Conservation (phyloP, 2,888 invertebrate species). For the Archips xylosteana region DNA sequence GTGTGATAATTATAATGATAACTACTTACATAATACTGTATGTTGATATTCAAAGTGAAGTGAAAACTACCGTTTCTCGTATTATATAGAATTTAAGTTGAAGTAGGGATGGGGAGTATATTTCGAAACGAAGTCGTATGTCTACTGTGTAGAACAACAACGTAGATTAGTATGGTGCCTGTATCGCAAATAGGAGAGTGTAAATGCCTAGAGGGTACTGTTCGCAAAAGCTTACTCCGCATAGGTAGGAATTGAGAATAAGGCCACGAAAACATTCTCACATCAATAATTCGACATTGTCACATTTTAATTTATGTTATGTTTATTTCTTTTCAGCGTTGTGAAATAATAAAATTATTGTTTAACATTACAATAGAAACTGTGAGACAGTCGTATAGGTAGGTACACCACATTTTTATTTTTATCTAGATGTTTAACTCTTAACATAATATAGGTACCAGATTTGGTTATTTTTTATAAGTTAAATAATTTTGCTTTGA, state of each 20-base stretch:
- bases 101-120: constrained; percentile 71
- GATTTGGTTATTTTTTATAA: constrained; percentile 74
- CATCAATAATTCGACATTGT: constrained; percentile 45
- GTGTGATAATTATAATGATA: constrained; percentile 18
- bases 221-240: constrained; percentile 30
- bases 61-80: constrained; percentile 34
- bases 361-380: constrained; percentile 65
- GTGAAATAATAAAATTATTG: constrained; percentile 67
- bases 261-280: constrained; percentile 31
- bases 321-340: constrained; percentile 64
- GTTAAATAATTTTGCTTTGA: constrained; percentile 85
- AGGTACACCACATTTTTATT: constrained; percentile 77
- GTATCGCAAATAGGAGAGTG: constrained; percentile 56
- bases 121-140: constrained; percentile 84
- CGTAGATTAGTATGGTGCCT: constrained; percentile 74
- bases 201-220: constrained; percentile 27
- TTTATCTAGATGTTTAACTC: constrained; percentile 71
- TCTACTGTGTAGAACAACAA: constrained; percentile 85
- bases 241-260: constrained; percentile 37
- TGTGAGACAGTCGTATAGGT: constrained; percentile 78
- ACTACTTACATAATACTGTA: constrained; percentile 9
- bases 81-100: constrained; percentile 39
- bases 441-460: constrained; percentile 70
- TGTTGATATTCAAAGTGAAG: constrained; percentile 25
- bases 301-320: constrained; percentile 53